Evolutionary conservation across 2,113 vertebrate genomes (phyloP), one percentile per base, ranked within the genome.

Genomic region (Oenanthe oenanthe): DNA sequence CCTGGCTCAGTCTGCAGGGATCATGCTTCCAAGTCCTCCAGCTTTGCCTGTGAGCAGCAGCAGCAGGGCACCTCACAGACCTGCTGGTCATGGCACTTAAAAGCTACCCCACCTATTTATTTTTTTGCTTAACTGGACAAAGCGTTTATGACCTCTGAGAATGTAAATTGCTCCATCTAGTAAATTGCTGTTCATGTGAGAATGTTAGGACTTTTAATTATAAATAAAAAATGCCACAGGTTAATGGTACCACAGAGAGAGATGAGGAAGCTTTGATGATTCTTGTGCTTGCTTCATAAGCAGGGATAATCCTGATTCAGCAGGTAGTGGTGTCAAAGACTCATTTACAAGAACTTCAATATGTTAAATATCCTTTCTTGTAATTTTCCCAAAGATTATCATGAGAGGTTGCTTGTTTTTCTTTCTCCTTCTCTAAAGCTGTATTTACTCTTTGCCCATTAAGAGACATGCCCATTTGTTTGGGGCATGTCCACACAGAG

Each of bases 261-360:
- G 15, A 56, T 43, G 84, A 82, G 38, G 58, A 85, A 88, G 19
- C 62, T 92, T 91, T 95, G 81, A 94, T 85, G 77, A 70, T 79
- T 88, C 18, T 91, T 88, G 4, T 65, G 18, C 24, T 71, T 72
- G 29, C 4, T 82, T 91, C 32, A 42, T 63, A 15, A 0, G 0
- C 38, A 84, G 12, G 48, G 5, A 79, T 68, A 89, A 76, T 70
- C 20, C 74, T 95, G 85, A 89, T 92, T 94, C 85, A 93, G 94
- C 87, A 93, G 56, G 38, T 51, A 15, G 12, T 83, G 47, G 17
- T 91, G 87, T 62, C 2, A 6, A 73, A 72, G 26, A 63, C 61
- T 86, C 4, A 0, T 78, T 87, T 82, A 61, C 10, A 68, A 31
- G 42, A 72, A 85, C 34, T 87, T 91, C 51, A 88, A 11, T 57